phyloP scores from a whole-genome alignment of 2,797 vertebrate species.

The Thalassophryne amazonica region DNA sequence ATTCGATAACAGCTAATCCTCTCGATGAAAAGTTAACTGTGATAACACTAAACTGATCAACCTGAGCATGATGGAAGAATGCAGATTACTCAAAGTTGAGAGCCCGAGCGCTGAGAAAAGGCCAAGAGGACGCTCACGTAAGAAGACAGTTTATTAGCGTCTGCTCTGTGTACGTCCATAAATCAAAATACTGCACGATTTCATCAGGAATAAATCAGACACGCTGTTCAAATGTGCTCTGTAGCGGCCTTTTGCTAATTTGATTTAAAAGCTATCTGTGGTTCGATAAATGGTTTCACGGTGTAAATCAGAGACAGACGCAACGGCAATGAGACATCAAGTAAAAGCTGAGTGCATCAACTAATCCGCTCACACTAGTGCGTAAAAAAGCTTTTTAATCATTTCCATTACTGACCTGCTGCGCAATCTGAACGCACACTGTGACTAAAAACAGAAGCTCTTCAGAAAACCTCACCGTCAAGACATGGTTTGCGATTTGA shows the following conservation, averaged over 20 bases:
- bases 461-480: too few species aligned
- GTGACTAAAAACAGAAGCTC: background rate
- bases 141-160: background rate
- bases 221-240: conserved; percentile 6
- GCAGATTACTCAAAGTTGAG: too few species aligned
- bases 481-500: too few species aligned
- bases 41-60: too few species aligned
- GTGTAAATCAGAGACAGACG: conserved; percentile 21
- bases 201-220: conserved; percentile 27
- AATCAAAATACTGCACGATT: conserved; percentile 1
- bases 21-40: too few species aligned
- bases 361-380: conserved; percentile 27
- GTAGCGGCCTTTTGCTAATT: conserved; percentile 23
- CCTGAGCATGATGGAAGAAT: too few species aligned
- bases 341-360: conserved; percentile 38
- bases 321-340: conserved; percentile 31
- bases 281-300: conserved; percentile 38
- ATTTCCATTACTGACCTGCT: conserved; percentile 25
- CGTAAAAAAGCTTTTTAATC: conserved; percentile 28
- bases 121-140: too few species aligned
- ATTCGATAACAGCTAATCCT: too few species aligned
- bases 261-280: conserved; percentile 39
- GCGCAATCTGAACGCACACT: conserved; percentile 1
- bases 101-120: too few species aligned
- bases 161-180: background rate